Base-by-base conservation (phyloP, 2,888 invertebrate genomes). In the Andrena camellia region DNA sequence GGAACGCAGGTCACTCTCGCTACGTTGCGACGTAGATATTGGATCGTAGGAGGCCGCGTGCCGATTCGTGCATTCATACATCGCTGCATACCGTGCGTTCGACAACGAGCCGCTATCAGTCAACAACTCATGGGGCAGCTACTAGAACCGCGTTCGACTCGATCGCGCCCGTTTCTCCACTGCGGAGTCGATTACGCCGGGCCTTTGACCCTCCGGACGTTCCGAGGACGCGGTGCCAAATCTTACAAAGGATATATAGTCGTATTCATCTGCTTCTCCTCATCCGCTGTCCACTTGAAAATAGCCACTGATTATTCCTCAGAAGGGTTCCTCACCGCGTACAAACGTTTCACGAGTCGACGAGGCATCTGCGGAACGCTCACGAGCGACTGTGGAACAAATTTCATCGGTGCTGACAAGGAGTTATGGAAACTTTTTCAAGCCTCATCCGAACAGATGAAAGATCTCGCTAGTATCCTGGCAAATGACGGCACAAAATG, bases 291-390 rank as follows among this genome's bases (percentile, higher is more conserved):
- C 0, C 77, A 70, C 23, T 35, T 77, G 10, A 64, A 77, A 0
- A 42, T 77, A 7, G 77, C 62, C 2, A 42, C 52, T 54, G 70
- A 70, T 20, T 77, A 62, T 17, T 42, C 74, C 4, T 26, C 82
- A 0, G 71, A n/a, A 0, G 75, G 78, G 0, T 85, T 85, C 23
- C 52, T 82, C 6, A 78, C 80, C 1, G 79, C 85, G 0, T 80
- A 76, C 50, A 42, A 62, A 10, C 76, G 82, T 2, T 85, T 82
- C 42, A 31, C 35, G 0, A 5, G 79, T 2, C 79, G 80, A 0
- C 76, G 80, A 1, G 82, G 82, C 2, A n/a, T 90, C 86, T 73
- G 73, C 2, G 26, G 67, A 3, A 26, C 20, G n/a, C 17, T 82
- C 1, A 60, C 64, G 50, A 82, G 81, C 57, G 84, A 82, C 52